Percentiles rank a stretch among this genome's conserved stretches.
Conservation (phyloP, 2,888 invertebrate genomes). For the Limnephilus lunatus region DNA sequence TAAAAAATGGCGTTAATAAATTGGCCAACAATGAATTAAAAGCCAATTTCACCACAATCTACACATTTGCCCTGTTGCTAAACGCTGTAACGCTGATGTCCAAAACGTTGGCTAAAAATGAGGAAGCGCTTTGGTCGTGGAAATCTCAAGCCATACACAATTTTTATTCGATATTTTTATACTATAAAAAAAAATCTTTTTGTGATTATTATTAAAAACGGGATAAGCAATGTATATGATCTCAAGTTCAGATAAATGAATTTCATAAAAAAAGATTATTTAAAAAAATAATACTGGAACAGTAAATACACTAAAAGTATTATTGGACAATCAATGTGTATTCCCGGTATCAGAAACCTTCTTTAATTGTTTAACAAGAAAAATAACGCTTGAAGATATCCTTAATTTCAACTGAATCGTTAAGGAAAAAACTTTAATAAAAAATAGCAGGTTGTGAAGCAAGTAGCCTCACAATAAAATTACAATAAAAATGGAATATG, state of each 20-base stretch:
- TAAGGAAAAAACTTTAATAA: background rate
- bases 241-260: background rate
- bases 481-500: background rate
- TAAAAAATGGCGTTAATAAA: too few species aligned
- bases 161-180: background rate
- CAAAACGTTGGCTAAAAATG: too few species aligned
- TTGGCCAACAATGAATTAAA: too few species aligned
- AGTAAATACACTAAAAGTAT: background rate
- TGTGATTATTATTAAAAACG: background rate
- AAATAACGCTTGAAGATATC: background rate
- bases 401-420: background rate
- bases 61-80: too few species aligned
- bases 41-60: too few species aligned
- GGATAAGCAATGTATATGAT: too few species aligned
- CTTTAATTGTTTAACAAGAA: background rate
- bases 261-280: background rate
- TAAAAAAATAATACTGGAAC: too few species aligned
- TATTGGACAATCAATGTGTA: background rate
- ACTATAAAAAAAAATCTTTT: background rate
- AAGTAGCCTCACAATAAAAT: background rate
- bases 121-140: too few species aligned
- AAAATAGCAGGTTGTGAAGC: background rate
- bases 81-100: too few species aligned
- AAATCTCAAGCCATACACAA: background rate
- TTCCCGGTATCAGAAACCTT: background rate